phyloP scores from a whole-genome alignment of 1,140 invertebrate species.

The Cryptotermes secundus region DNA sequence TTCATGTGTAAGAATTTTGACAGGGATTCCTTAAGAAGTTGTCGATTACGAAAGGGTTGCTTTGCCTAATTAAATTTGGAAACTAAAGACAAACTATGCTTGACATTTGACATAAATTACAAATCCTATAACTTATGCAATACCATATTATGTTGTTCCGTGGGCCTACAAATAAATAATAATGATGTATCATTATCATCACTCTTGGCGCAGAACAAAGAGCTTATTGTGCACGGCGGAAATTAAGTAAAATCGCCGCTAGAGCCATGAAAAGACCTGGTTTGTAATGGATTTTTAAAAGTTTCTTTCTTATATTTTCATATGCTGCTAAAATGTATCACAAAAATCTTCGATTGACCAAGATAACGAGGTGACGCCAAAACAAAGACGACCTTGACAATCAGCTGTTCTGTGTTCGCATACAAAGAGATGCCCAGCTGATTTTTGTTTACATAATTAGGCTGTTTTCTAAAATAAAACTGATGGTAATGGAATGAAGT shows the following conservation, averaged over 20 bases:
- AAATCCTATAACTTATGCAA: too few relatives aligned
- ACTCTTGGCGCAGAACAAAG: background rate
- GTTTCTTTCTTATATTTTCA: too few relatives aligned
- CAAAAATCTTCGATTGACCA: background rate
- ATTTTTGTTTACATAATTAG: slow-evolving; percentile 12
- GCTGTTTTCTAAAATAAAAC: background rate
- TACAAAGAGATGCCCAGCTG: background rate
- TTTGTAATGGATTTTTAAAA: too few relatives aligned
- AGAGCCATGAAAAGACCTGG: background rate
- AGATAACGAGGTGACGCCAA: background rate
- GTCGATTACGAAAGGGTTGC: too few relatives aligned
- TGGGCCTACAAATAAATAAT: background rate
- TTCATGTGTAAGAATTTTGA: too few relatives aligned
- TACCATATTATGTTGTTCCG: too few relatives aligned
- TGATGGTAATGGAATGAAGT: background rate
- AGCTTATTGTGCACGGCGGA: background rate
- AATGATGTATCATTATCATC: background rate
- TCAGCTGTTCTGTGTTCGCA: slow-evolving; percentile 4
- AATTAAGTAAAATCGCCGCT: background rate
- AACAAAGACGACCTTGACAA: slow-evolving; percentile 7
- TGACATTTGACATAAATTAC: too few relatives aligned
- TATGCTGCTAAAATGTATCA: background rate
- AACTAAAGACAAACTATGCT: too few relatives aligned
- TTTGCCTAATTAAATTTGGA: too few relatives aligned
- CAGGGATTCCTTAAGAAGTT: too few relatives aligned